These are phyloP conservation scores for Aspiorhynchus laticeps DNA, from an alignment of 2,113 vertebrate species.

Conservation along the genomic window DNA sequence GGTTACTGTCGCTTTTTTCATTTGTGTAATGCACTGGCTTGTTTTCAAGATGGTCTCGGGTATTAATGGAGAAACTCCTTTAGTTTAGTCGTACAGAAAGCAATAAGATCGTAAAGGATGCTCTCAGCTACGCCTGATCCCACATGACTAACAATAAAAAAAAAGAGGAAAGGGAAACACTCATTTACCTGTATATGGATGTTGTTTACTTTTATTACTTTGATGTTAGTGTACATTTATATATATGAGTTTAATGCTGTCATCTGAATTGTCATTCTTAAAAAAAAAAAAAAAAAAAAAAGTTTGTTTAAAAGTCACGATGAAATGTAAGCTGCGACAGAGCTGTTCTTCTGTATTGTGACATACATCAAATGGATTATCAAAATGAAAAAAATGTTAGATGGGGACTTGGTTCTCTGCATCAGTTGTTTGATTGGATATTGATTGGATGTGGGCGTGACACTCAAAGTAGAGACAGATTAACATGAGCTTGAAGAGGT, in stretches of 20 bases:
- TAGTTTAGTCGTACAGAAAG: constrained; percentile 70
- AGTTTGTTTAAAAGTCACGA: not conserved
- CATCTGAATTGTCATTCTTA: not conserved
- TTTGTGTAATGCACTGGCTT: constrained; percentile 66
- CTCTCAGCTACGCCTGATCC: constrained; percentile 74
- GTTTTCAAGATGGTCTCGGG: constrained; percentile 84
- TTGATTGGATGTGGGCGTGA: not conserved
- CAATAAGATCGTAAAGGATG: constrained; percentile 77
- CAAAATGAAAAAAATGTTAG: not conserved
- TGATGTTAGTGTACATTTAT: not conserved
- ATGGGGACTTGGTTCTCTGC: not conserved
- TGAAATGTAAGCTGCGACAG: not conserved
- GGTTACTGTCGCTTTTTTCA: constrained; percentile 45
- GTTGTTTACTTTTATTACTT: not conserved
- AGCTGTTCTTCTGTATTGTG: no score
- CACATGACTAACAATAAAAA: constrained; percentile 71
- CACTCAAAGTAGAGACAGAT: no score
- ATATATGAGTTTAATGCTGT: not conserved
- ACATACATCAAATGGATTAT: not conserved
- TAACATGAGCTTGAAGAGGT: no score
- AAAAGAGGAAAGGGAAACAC: not conserved
- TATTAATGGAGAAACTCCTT: constrained; percentile 78
- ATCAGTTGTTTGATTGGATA: no score
- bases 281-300: not conserved
- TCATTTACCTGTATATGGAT: not conserved